These are phyloP conservation scores for Ameiurus melas DNA, from an alignment of 2,113 vertebrate species.

Conservation along the genomic window DNA sequence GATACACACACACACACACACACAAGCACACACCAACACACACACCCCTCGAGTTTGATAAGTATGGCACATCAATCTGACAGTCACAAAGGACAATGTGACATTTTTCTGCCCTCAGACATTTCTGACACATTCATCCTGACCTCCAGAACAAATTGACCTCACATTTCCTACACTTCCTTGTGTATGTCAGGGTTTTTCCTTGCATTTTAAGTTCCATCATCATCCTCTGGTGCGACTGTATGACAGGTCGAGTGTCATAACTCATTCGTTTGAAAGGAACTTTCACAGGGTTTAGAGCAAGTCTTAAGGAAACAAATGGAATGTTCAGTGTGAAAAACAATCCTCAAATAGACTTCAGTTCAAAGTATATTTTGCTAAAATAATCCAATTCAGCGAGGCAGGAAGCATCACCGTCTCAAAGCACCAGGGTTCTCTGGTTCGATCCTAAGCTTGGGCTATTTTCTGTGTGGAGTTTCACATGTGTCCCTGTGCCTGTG, in stretches of 20 bases:
- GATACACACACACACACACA: constrained; percentile 14
- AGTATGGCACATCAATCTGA: constrained; percentile 63
- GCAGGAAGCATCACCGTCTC: background rate
- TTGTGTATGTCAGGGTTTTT: constrained; percentile 34
- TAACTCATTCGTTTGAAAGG: constrained; percentile 21
- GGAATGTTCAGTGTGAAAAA: background rate
- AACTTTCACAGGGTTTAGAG: constrained; percentile 15
- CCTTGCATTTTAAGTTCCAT: constrained; percentile 32
- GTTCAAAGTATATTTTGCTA: background rate
- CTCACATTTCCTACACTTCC: constrained; percentile 27
- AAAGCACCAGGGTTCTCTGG: background rate
- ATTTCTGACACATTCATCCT: constrained; percentile 12
- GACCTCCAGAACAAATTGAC: constrained; percentile 19
- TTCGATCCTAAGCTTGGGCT: background rate
- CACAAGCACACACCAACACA: constrained; percentile 22
- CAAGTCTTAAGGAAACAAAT: constrained; percentile 31
- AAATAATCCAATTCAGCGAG: background rate
- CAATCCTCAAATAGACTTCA: constrained; percentile 25
- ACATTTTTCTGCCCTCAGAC: constrained; percentile 64
- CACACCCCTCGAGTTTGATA: constrained; percentile 43
- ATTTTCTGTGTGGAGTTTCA: background rate
- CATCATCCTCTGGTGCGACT: constrained; percentile 16
- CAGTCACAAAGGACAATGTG: constrained; percentile 64
- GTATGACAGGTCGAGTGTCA: constrained; percentile 40
- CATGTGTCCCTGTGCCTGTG: background rate